Percentiles rank a stretch among this genome's conserved stretches.
Conservation (phyloP, 2,113 vertebrate species). For the Pimephales promelas region DNA sequence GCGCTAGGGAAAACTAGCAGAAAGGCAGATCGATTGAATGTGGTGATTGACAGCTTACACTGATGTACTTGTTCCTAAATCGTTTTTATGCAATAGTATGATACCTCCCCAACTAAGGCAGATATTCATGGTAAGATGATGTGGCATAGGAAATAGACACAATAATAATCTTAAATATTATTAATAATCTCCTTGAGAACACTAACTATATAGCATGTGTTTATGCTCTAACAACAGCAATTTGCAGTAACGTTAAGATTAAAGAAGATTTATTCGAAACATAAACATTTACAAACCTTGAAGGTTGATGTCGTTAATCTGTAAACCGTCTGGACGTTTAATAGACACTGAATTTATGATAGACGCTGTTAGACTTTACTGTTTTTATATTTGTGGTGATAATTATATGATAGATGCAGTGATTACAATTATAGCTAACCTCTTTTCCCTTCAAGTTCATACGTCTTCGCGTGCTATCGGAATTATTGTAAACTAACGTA, state of each 20-base stretch:
- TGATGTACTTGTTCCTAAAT: not conserved
- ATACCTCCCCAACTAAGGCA: not conserved
- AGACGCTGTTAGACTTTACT: not conserved
- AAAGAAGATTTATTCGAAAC: not conserved
- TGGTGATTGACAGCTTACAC: not conserved
- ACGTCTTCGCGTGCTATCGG: too few species aligned
- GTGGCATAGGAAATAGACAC: not conserved
- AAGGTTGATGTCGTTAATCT: slow-evolving; percentile 1
- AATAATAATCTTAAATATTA: not conserved
- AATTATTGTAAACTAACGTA: too few species aligned
- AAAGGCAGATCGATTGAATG: not conserved
- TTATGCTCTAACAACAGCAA: not conserved
- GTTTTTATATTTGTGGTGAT: not conserved
- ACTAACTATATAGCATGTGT: not conserved
- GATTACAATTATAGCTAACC: too few species aligned
- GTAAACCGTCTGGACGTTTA: not conserved
- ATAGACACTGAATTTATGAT: not conserved
- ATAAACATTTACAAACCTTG: not conserved
- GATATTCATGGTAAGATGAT: slow-evolving; percentile 3
- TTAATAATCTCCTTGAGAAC: not conserved
- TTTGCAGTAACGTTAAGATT: not conserved
- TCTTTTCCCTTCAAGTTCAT: not conserved
- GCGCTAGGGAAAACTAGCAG: slow-evolving; percentile 77
- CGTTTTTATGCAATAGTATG: not conserved
- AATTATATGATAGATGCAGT: not conserved